A percentile compares a stretch with the other conserved stretches of the same genome.
Conservation (phyloP, 1,140 invertebrate species). For the Drosophila nannoptera region DNA sequence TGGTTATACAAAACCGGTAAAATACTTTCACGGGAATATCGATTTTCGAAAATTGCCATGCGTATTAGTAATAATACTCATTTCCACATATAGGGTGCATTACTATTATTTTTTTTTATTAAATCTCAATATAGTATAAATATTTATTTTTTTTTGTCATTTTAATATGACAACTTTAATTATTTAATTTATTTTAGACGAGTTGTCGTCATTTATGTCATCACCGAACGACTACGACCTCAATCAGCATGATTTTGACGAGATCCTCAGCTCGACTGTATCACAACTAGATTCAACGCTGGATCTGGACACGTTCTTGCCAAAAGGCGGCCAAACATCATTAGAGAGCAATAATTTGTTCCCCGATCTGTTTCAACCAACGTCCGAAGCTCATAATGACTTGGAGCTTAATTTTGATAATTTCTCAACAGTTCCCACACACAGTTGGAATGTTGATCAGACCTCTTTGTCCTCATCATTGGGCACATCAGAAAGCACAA, state of each 20-base stretch:
- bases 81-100: too few species aligned
- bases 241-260: conserved; percentile 56
- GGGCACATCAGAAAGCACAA: conserved; percentile 20
- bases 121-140: too few species aligned
- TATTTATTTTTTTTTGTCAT: too few species aligned
- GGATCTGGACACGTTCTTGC: conserved; percentile 52
- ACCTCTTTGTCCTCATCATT: conserved; percentile 9
- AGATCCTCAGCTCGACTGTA: conserved; percentile 56
- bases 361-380: conserved; percentile 29
- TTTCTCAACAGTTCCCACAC: conserved; percentile 21
- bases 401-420: conserved; percentile 45
- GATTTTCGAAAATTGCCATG: background rate
- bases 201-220: conserved; percentile 55
- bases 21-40: background rate
- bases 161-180: background rate
- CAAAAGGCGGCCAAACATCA: conserved; percentile 6
- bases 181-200: conserved; percentile 46
- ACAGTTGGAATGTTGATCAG: conserved; percentile 3
- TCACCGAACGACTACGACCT: conserved; percentile 49
- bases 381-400: conserved; percentile 25
- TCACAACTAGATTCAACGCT: conserved; percentile 50
- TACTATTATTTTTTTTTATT: too few species aligned
- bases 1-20: background rate
- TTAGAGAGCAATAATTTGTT: conserved; percentile 32
- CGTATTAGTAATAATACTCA: background rate